phyloP scores from a whole-genome alignment of 2,113 vertebrate species.

The Takifugu flavidus region DNA sequence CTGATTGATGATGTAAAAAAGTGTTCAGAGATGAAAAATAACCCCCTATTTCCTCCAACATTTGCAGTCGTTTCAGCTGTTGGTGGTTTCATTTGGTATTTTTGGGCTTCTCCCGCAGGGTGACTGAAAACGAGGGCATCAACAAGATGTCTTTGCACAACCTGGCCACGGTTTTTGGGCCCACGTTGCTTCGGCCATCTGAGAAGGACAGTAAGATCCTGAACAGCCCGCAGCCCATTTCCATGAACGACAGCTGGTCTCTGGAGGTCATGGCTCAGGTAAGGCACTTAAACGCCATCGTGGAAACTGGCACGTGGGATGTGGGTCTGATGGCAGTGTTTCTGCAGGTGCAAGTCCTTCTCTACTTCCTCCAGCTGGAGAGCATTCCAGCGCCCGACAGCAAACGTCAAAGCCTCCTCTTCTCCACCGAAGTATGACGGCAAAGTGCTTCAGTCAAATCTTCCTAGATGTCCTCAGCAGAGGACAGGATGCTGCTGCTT shows the following conservation, averaged over 20 bases:
- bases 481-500: slow-evolving; percentile 13
- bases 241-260: slow-evolving; percentile 97
- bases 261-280: slow-evolving; percentile 99
- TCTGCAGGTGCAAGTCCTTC: slow-evolving; percentile 90
- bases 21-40: too few species aligned
- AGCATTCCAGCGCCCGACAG: slow-evolving; percentile 92
- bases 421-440: slow-evolving; percentile 91
- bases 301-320: neutral
- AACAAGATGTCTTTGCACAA: slow-evolving; percentile 99
- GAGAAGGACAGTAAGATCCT: slow-evolving; percentile 96
- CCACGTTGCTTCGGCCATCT: slow-evolving; percentile 90
- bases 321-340: slow-evolving; percentile 11
- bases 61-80: too few species aligned
- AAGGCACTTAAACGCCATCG: neutral
- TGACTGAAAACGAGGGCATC: slow-evolving; percentile 87
- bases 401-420: slow-evolving; percentile 96
- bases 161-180: slow-evolving; percentile 95
- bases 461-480: neutral
- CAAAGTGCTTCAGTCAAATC: neutral
- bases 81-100: neutral
- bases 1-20: too few species aligned
- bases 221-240: slow-evolving; percentile 88
- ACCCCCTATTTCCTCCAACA: too few species aligned
- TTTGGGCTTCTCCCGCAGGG: slow-evolving; percentile 65
- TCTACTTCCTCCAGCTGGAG: slow-evolving; percentile 97